phyloP scores from a whole-genome alignment of 2,888 invertebrate species.

The Acanthoscelides obtectus region DNA sequence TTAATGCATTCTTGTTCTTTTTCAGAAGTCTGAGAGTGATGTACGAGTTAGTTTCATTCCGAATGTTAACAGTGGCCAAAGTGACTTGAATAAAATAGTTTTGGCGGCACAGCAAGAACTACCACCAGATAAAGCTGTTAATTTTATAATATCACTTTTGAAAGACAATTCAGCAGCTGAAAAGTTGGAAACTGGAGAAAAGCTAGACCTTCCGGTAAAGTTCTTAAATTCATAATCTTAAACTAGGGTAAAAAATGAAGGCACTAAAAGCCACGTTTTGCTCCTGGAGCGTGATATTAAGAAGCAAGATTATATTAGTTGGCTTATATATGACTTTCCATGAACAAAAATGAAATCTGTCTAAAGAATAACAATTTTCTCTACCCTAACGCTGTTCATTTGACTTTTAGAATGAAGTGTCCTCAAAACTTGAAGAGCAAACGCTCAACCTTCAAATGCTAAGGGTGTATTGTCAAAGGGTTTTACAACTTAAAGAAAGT shows the following conservation, averaged over 20 bases:
- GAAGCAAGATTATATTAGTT: too few species aligned
- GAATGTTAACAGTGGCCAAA: conserved; percentile 55
- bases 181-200: conserved; percentile 44
- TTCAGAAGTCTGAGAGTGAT: conserved; percentile 62
- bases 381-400: neutral
- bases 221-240: neutral
- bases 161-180: conserved; percentile 48
- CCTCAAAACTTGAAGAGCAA: conserved; percentile 52
- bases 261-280: too few species aligned
- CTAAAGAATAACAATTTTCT: too few species aligned
- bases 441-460: conserved; percentile 64
- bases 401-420: conserved; percentile 28
- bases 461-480: conserved; percentile 64
- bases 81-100: conserved; percentile 65
- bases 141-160: conserved; percentile 56
- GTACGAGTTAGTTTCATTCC: conserved; percentile 69
- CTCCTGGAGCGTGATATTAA: too few species aligned
- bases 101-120: conserved; percentile 62
- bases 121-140: conserved; percentile 55
- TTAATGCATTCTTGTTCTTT: too few species aligned
- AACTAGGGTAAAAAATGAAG: neutral
- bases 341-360: too few species aligned
- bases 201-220: conserved; percentile 56
- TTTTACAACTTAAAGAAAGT: conserved; percentile 63
- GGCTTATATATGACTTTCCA: too few species aligned